A percentile compares a stretch with the other conserved stretches of the same genome.
phyloP scores from a whole-genome alignment of 2,113 vertebrate species.

The Tenebrosternarchus preto region DNA sequence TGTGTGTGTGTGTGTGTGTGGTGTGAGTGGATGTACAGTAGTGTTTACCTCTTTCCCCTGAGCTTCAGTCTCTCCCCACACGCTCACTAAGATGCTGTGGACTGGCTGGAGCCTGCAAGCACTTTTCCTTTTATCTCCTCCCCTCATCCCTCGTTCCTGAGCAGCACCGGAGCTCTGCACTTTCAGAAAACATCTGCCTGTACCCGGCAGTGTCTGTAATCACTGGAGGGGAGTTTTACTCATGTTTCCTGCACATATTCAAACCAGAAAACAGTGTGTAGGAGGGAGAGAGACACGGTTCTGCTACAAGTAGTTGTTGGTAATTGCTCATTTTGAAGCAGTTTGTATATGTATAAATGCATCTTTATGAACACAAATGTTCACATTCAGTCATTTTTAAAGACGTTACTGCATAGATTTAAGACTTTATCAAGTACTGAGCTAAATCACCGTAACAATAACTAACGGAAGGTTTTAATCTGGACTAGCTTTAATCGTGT shows the following conservation, averaged over 20 bases:
- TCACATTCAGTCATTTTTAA: neutral
- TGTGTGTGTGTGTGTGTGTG: neutral
- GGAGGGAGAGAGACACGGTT: neutral
- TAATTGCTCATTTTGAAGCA: conserved; percentile 38
- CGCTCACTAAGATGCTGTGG: conserved; percentile 51
- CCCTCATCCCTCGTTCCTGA: conserved; percentile 53
- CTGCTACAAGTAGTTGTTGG: conserved; percentile 17
- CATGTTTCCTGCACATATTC: neutral
- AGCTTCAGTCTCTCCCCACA: conserved; percentile 31
- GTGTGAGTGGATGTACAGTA: neutral
- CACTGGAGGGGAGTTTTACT: conserved; percentile 45
- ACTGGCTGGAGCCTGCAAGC: conserved; percentile 61
- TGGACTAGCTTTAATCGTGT: too few relatives aligned
- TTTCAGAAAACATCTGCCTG: conserved; percentile 67
- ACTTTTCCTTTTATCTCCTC: conserved; percentile 43
- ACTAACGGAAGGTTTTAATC: too few relatives aligned
- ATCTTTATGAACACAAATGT: conserved; percentile 21
- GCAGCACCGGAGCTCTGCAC: conserved; percentile 56
- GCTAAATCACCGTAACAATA: too few relatives aligned
- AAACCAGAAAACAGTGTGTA: neutral
- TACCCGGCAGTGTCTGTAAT: conserved; percentile 71
- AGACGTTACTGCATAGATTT: neutral
- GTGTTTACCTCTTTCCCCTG: conserved; percentile 29
- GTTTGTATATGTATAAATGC: conserved; percentile 19
- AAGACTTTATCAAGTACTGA: too few relatives aligned